These are phyloP conservation scores for Leptodactylus fuscus DNA, from an alignment of 2,113 vertebrate species.

Conservation along the genomic window DNA sequence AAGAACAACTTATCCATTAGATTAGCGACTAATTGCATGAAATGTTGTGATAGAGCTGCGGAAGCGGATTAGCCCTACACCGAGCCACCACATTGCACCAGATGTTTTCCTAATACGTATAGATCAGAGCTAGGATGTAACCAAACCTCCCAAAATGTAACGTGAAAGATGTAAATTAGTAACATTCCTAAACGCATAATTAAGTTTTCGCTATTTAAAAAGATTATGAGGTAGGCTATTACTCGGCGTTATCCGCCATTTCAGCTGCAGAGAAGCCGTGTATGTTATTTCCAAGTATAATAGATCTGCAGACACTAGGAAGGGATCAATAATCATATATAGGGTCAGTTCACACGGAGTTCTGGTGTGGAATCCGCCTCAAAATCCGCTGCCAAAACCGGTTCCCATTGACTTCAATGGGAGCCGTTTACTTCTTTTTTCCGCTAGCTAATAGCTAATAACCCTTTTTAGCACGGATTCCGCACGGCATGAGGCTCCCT, in stretches of 20 bases:
- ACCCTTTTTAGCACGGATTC: no score
- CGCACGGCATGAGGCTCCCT: no score
- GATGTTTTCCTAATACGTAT: constrained; percentile 1
- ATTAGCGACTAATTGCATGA: constrained; percentile 19
- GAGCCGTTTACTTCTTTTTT: no score
- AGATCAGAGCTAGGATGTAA: neutral
- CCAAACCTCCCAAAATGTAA: neutral
- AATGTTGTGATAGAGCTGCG: constrained; percentile 4
- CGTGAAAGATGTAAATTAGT: no score
- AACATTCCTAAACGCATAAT: neutral
- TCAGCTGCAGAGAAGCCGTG: neutral
- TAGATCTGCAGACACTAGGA: no score
- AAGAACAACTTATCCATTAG: neutral
- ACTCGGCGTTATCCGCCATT: neutral
- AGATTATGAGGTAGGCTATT: neutral
- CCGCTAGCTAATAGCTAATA: no score
- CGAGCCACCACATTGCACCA: neutral
- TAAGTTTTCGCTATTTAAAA: neutral
- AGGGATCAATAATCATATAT: no score
- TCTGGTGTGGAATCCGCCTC: no score
- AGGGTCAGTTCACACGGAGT: no score
- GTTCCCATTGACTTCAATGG: no score
- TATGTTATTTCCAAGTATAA: no score
- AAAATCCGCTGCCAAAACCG: no score
- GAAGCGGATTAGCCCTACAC: neutral